These are phyloP conservation scores for Elanus axillaris DNA, from an alignment of 2,113 vertebrate species.

Conservation along the genomic window DNA sequence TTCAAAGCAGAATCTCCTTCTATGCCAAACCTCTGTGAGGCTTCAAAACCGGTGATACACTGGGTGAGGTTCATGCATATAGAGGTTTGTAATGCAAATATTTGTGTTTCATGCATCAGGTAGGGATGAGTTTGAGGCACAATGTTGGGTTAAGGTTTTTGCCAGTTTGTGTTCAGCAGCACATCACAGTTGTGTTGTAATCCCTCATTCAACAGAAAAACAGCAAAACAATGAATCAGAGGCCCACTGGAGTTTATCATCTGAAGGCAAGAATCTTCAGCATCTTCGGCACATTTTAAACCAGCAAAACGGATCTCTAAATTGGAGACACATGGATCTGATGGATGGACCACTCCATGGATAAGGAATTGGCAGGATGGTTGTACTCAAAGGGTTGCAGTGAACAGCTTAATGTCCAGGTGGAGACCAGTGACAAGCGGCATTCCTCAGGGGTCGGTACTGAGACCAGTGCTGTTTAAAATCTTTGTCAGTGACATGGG, in stretches of 20 bases:
- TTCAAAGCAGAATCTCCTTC: slow-evolving; percentile 37
- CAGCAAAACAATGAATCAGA: background rate
- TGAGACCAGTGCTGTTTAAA: too few species aligned
- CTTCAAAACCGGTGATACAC: slow-evolving; percentile 22
- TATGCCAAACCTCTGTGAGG: background rate
- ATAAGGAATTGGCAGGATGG: too few species aligned
- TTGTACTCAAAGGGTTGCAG: too few species aligned
- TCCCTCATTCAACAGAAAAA: background rate
- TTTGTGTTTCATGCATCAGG: background rate
- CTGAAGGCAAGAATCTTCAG: background rate
- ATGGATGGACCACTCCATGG: too few species aligned
- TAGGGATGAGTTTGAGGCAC: background rate
- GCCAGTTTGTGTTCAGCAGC: background rate
- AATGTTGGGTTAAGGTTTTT: background rate
- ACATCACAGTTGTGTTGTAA: background rate
- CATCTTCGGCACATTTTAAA: background rate
- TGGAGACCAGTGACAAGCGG: too few species aligned
- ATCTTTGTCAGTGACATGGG: too few species aligned
- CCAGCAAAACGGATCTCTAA: background rate
- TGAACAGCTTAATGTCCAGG: too few species aligned
- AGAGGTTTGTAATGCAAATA: background rate
- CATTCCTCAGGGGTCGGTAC: too few species aligned
- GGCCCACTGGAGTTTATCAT: background rate
- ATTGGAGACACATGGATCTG: too few species aligned
- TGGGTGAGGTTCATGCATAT: background rate